Evolutionary conservation across 2,888 invertebrate genomes (phyloP).

Genomic region (Sesia bembeciformis): DNA sequence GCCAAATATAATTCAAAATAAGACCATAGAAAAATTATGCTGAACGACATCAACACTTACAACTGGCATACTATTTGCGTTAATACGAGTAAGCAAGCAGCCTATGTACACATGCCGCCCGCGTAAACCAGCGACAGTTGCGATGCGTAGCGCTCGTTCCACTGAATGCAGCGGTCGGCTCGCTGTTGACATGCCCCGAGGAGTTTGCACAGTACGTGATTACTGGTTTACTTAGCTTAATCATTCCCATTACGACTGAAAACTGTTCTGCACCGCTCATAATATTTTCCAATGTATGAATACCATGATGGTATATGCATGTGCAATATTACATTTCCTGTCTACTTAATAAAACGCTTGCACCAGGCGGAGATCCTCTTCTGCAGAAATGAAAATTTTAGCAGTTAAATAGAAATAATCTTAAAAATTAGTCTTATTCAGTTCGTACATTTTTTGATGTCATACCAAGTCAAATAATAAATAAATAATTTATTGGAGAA

Average conservation of each 20-base stretch:
- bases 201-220: slow-evolving; percentile 45
- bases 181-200: slow-evolving; percentile 34
- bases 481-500: too few relatives aligned
- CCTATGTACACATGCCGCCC: slow-evolving; percentile 7
- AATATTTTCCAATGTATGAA: background rate
- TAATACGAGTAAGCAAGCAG: too few relatives aligned
- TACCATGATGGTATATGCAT: background rate
- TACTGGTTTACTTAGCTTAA: slow-evolving; percentile 49
- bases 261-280: background rate
- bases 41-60: background rate
- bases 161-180: slow-evolving; percentile 18
- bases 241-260: slow-evolving; percentile 49
- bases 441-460: too few relatives aligned
- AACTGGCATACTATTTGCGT: background rate
- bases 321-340: background rate
- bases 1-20: too few relatives aligned
- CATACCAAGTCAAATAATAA: too few relatives aligned
- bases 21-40: background rate
- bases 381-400: too few relatives aligned
- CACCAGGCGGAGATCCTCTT: too few relatives aligned
- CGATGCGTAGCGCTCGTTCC: slow-evolving; percentile 31
- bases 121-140: slow-evolving; percentile 45
- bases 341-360: too few relatives aligned
- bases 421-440: too few relatives aligned
- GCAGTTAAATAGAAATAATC: too few relatives aligned